Base-by-base conservation (phyloP, 2,797 vertebrate species). In the Tenualosa ilisha region DNA sequence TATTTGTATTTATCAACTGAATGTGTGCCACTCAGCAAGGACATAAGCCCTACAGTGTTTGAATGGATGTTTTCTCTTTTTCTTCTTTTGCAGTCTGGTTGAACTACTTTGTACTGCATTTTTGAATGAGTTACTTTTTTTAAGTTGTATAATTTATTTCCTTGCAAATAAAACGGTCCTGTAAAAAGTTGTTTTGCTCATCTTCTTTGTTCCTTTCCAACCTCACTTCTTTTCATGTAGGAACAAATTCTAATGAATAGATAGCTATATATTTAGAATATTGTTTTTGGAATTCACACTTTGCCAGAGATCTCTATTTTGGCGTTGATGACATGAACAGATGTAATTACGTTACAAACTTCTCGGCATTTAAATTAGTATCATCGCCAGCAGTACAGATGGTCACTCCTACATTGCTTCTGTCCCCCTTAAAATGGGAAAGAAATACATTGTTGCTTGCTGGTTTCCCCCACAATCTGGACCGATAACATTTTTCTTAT, bases 101-200 rank as follows among this genome's bases (percentile, higher is more conserved):
- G 90, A 94, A 94, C 92, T 94, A 93, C 94, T 95, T 96, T 95
- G 92, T 31, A 31, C 92, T 95, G 93, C 94, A 94, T 96, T 96
- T 95, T 91, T 84, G 87, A 61, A 75, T 85, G 93, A 92, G 94
- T 95, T 95, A 92, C 31, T 94, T 96, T 96, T 96, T 96, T 93
- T 94, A 96, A 96, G 95, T 96, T 96, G 94, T 97, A 96, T 97
- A 95, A 97, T 97, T 97, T 97, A 97, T 97, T 97, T 97, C 96
- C 94, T 95, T 96, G 96, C 95, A 95, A 96, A 97, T 97, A 97
- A 98, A 97, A 94, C 95, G 93, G 93, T 95, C 95, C 93, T 95
- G 93, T 96, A 96, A 96, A 95, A 49, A 89, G 85, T 12, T 63
- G 1, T 43, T 2, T 40, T 40, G 22, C 26, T 22, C 37, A 6